A percentile compares a stretch with the other conserved stretches of the same genome.
These are phyloP conservation scores for Podarcis cretensis DNA, from an alignment of 2,113 vertebrate species.

Conservation along the genomic window DNA sequence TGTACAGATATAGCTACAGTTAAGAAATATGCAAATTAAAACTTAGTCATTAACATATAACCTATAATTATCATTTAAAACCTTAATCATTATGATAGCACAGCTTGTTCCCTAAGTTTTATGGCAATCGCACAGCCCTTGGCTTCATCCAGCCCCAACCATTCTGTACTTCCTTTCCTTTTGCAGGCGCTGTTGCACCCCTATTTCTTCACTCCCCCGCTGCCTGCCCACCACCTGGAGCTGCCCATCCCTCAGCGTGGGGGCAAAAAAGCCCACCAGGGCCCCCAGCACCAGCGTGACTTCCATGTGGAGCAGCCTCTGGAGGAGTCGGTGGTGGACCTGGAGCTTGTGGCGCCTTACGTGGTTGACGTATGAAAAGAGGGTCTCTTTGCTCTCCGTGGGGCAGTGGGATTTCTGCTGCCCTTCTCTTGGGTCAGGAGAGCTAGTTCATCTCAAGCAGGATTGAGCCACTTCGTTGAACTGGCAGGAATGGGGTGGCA, in stretches of 20 bases:
- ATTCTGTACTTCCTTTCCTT: background rate
- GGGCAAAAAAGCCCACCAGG: slow-evolving; percentile 74
- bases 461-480: background rate
- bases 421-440: no score
- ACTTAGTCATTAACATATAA: no score
- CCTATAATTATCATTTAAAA: no score
- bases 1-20: no score
- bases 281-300: slow-evolving; percentile 78
- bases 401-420: background rate
- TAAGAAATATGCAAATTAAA: no score
- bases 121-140: background rate
- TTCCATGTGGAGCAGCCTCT: slow-evolving; percentile 84
- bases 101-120: no score
- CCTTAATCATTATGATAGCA: no score
- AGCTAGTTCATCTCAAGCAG: no score
- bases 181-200: slow-evolving; percentile 87
- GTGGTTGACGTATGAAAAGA: slow-evolving; percentile 41
- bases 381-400: background rate
- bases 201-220: slow-evolving; percentile 87
- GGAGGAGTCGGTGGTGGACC: slow-evolving; percentile 81
- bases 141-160: background rate
- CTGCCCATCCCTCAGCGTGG: slow-evolving; percentile 85
- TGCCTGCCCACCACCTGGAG: slow-evolving; percentile 89
- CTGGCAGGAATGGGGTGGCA: background rate
- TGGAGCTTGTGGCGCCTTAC: slow-evolving; percentile 72